Base-by-base conservation (phyloP, 2,888 invertebrate genomes). In the Dicranocentrus wangi region DNA sequence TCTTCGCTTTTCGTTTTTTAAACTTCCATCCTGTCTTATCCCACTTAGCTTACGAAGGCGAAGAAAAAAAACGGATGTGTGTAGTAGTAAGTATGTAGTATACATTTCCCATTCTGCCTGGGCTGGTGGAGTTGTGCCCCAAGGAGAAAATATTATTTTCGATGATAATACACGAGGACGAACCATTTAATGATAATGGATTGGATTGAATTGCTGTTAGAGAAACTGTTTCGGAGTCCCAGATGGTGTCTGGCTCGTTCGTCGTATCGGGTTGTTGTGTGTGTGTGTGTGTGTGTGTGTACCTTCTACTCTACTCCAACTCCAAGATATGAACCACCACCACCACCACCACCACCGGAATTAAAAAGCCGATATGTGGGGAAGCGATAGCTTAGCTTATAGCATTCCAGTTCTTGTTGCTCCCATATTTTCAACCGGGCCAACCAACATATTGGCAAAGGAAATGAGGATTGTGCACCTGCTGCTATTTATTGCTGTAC, bases 111-210 rank as follows among this genome's bases (percentile, higher is more conserved):
- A n/a, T n/a, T n/a, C n/a, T n/a, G n/a, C n/a, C n/a, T n/a, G n/a
- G n/a, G n/a, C n/a, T n/a, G n/a, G n/a, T n/a, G n/a, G n/a, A 32
- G 32, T 32, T 55, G 25, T 5, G n/a, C 39, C 61, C 32, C 5
- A 61, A 32, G 61, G 39, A 61, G 17, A 17, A 17, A 75, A 66
- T 75, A 66, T 75, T 76, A 76, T 76, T 32, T 43, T 10, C 3
- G 27, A 17, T 27, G 8, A 47, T 32, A 10, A 32, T 32, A 32
- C 32, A 32, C 32, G 21, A 63, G 19, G 17, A 70, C 53, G 77
- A 63, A 71, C 66, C 79, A 66, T 79, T 79, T 79, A 79, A 79
- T 79, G 68, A 79, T 79, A 79, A 79, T 79, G 79, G 79, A 79
- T 79, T 79, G 79, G 72, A 79, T 79, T 79, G 72, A 71, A 72